Base-by-base conservation (phyloP, 2,888 invertebrate genomes). In the Leptinotarsa rubiginosa region DNA sequence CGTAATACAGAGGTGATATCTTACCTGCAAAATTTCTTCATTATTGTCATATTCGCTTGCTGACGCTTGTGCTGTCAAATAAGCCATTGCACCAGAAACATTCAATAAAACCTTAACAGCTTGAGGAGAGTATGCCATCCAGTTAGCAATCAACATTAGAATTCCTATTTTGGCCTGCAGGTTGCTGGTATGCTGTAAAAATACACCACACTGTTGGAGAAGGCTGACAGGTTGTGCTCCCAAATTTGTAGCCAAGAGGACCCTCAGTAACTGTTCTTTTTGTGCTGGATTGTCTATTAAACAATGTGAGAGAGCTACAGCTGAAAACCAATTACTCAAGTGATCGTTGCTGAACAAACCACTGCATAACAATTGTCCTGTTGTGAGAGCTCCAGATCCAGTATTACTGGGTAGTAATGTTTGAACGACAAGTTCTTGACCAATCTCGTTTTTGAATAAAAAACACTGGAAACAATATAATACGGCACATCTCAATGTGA, bases 381-480 rank as follows among this genome's bases (percentile, higher is more conserved):
- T 93, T 18, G 94, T 87, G 4, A 91, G 90, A 0, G 92, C 90
- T 10, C 92, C 78, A 62, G 77, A 93, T 31, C 77, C 96, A 0
- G 93, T 91, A 47, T 95, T 92, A 1, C 96, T 94, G 0, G 99
- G 99, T 16, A 99, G 89, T 0, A 99, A 90, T 0, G 98, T 98
- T 85, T 97, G 95, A 1, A 99, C 94, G 2, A 99, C 92, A 80
- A 94, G 92, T 1, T 93, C 93, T 87, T 98, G 97, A 3, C 96
- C 96, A 47, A 92, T 90, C 86, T 96, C 95, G 87, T 99, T 99
- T 88, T 95, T 96, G 87, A 95, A 96, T 12, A 99, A 89, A 87
- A 95, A 99, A 86, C 97, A 97, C 89, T 99, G 94, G 88, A 99
- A 56, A 54, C 97, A 98, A 88, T 99, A 99, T 1, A 99, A 92